These are phyloP conservation scores for Drosophila nigrodunni DNA, from an alignment of 1,140 invertebrate genomes.

Conservation along the genomic window DNA sequence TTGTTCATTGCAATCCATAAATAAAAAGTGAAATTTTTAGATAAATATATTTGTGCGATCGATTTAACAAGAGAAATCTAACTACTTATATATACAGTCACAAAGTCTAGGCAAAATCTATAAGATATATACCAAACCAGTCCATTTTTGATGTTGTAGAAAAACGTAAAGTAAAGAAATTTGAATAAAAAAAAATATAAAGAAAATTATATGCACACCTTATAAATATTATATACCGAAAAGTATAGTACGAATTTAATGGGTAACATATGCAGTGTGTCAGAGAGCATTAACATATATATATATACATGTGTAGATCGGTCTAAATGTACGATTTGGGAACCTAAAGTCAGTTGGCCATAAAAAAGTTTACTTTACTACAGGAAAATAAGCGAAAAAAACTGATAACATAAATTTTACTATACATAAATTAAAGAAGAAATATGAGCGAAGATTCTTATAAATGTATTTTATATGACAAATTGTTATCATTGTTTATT, in stretches of 20 bases:
- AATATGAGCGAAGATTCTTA: slow-evolving; percentile 62
- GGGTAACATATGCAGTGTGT: slow-evolving; percentile 15
- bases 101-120: slow-evolving; percentile 21
- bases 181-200: slow-evolving; percentile 37
- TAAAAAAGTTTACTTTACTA: slow-evolving; percentile 66
- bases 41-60: slow-evolving; percentile 64
- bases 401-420: slow-evolving; percentile 48
- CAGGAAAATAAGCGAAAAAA: slow-evolving; percentile 43
- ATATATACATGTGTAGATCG: slow-evolving; percentile 30
- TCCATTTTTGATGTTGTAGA: slow-evolving; percentile 80
- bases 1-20: slow-evolving; percentile 40
- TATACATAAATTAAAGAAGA: slow-evolving; percentile 14
- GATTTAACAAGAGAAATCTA: neutral
- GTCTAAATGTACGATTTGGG: slow-evolving; percentile 52
- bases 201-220: slow-evolving; percentile 44
- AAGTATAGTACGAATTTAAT: slow-evolving; percentile 66
- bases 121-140: slow-evolving; percentile 46
- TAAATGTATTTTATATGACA: slow-evolving; percentile 59
- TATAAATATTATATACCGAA: slow-evolving; percentile 7
- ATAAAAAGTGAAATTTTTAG: slow-evolving; percentile 65
- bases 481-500: slow-evolving; percentile 55
- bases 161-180: neutral
- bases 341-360: slow-evolving; percentile 59
- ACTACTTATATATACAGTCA: neutral
- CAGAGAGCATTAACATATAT: slow-evolving; percentile 3